A percentile compares a stretch with the other conserved stretches of the same genome.
Conservation (phyloP, 1,140 invertebrate genomes). For the Probaryconus sp. region DNA sequence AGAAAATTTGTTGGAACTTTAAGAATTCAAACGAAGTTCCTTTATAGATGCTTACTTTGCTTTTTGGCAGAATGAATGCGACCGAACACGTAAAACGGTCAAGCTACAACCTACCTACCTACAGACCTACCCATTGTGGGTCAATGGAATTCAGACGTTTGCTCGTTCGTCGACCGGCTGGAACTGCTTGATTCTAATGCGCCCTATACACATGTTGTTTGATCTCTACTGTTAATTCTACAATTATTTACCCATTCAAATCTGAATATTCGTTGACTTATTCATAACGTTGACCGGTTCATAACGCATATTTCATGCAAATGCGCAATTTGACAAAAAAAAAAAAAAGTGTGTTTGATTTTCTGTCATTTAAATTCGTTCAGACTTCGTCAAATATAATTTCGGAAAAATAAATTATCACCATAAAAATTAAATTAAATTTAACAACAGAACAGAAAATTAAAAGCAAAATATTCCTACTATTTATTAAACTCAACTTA, state of each 20-base stretch:
- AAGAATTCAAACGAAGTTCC: conserved; percentile 27
- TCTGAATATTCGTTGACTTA: not conserved
- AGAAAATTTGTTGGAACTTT: not conserved
- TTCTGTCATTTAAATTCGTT: too few species aligned
- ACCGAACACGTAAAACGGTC: conserved; percentile 64
- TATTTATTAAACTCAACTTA: not conserved
- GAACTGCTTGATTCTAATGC: conserved; percentile 55
- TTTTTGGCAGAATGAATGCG: conserved; percentile 63
- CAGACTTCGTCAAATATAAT: too few species aligned
- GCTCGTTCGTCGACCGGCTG: conserved; percentile 55
- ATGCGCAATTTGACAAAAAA: too few species aligned
- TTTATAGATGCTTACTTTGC: conserved; percentile 24
- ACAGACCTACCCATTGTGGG: conserved; percentile 69
- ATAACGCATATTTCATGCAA: too few species aligned
- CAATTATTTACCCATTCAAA: too few species aligned
- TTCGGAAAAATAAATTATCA: too few species aligned
- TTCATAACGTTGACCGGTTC: too few species aligned
- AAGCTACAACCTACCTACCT: conserved; percentile 60
- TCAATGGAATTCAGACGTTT: conserved; percentile 74
- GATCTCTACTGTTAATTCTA: conserved; percentile 10
- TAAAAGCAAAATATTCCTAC: conserved; percentile 10
- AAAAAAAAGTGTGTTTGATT: too few species aligned
- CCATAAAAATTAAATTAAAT: too few species aligned
- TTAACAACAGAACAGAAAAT: too few species aligned
- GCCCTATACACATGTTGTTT: conserved; percentile 28